These are phyloP conservation scores for Schizopygopsis pylzovi DNA, from an alignment of 2,797 vertebrate genomes.

Conservation along the genomic window DNA sequence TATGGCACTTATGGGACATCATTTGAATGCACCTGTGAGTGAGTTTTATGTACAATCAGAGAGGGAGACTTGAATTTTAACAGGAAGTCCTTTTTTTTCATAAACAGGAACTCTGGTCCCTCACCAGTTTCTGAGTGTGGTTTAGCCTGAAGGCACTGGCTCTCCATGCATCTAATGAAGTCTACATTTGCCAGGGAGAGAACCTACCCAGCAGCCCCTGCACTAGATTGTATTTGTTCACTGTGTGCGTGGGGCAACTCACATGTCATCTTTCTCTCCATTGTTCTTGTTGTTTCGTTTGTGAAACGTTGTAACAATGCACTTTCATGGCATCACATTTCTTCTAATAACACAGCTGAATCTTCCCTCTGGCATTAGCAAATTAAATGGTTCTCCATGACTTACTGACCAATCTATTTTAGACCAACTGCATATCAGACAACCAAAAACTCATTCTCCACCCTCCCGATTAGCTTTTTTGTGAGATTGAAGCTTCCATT, in stretches of 20 bases:
- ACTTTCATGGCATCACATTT: slow-evolving; percentile 38
- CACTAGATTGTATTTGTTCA: slow-evolving; percentile 8
- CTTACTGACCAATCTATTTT: slow-evolving; percentile 35
- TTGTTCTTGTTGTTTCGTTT: slow-evolving; percentile 21
- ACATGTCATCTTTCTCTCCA: slow-evolving; percentile 28
- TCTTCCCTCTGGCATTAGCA: slow-evolving; percentile 43
- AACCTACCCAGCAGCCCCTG: slow-evolving; percentile 40
- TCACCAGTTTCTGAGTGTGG: slow-evolving; percentile 36
- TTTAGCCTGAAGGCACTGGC: slow-evolving; percentile 41
- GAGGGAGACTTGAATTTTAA: background rate
- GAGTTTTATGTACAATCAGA: background rate
- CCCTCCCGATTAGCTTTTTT: slow-evolving; percentile 20
- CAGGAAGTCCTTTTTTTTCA: background rate
- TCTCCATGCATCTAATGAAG: slow-evolving; percentile 52
- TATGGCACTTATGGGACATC: background rate
- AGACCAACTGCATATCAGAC: background rate
- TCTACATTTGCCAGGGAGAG: slow-evolving; percentile 48
- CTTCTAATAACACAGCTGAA: slow-evolving; percentile 20
- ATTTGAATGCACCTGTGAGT: background rate
- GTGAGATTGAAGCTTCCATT: slow-evolving; percentile 47
- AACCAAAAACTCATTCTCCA: slow-evolving; percentile 29
- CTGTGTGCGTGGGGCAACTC: slow-evolving; percentile 7
- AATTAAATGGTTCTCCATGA: slow-evolving; percentile 13
- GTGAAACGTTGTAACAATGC: slow-evolving; percentile 37
- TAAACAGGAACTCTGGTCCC: slow-evolving; percentile 46